Evolutionary conservation across 1,140 invertebrate genomes (phyloP), one percentile per base, ranked within the genome.

Genomic region (Zaprionus ghesquierei): DNA sequence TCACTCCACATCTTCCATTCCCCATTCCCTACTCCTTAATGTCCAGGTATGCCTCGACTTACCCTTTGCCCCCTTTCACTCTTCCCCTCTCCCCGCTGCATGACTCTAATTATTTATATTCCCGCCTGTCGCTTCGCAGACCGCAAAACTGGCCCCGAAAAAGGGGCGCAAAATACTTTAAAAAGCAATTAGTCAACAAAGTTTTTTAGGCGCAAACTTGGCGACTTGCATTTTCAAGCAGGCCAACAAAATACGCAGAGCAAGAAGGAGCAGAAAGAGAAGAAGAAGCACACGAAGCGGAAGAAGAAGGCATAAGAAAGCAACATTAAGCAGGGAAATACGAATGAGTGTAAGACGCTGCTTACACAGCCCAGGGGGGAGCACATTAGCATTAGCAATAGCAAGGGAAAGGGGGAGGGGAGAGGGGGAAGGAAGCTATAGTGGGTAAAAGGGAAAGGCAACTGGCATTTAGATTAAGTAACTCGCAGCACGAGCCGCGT

Each of bases 171-270:
- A 63, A 68, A 86, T 75, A 85, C 64, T 68, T 69, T 64, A 65
- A 75, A 78, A 85, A 87, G 82, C 81, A 85, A 85, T 85, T 85
- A 85, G 82, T 87, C 79, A 85, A 55, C 54, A 85, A 85, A 87
- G 66, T 85, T 85, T 69, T 29, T 44, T 64, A 69, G 66, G 69
- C 56, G 29, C 69, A 81, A 81, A 87, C 46, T 81, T 81, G 76
- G 50, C 77, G 78, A 87, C 78, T 81, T 81, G 74, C 77, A 86
- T 81, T 84, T 77, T 74, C 60, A 85, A 73, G 73, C 31, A 79
- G 62, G 51, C 50, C 56, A 75, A 65, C 68, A 50, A 44, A 41
- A 70, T 56, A 54, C n/a, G 46, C 56, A 27, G 25, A 29, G 27
- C 6, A 9, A 6, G 27, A 3, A 6, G 3, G 25, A 27, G 3